Conservation (phyloP, 2,113 vertebrate genomes). For the Hippocampus comes region DNA sequence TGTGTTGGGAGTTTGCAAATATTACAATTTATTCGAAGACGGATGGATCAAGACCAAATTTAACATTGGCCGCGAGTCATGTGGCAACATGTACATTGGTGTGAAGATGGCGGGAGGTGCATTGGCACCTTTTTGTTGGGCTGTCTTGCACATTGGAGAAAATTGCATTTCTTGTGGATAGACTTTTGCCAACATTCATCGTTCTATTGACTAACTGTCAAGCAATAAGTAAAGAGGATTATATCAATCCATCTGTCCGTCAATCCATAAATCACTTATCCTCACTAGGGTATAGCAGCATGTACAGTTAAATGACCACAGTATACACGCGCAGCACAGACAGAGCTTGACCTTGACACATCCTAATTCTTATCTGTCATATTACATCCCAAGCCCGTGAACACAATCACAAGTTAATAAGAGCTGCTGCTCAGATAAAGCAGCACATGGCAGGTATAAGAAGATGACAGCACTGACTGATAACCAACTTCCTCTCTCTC, state of each 20-base stretch:
- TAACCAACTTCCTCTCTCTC: conserved; percentile 24
- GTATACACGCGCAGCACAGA: neutral
- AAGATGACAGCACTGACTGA: conserved; percentile 12
- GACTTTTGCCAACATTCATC: conserved; percentile 18
- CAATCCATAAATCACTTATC: no score
- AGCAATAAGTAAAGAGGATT: conserved; percentile 47
- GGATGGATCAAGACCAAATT: conserved; percentile 22
- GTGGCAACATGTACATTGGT: conserved; percentile 14
- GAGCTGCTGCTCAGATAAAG: conserved; percentile 37
- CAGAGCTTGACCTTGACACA: conserved; percentile 42
- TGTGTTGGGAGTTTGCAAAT: neutral
- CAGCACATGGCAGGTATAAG: conserved; percentile 27
- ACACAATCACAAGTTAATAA: conserved; percentile 42
- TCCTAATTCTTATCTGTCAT: conserved; percentile 16
- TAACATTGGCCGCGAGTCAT: conserved; percentile 21
- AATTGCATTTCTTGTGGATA: conserved; percentile 24
- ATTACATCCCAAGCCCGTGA: conserved; percentile 2
- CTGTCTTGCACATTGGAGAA: conserved; percentile 17
- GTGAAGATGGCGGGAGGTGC: conserved; percentile 7
- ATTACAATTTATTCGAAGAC: neutral
- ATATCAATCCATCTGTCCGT: conserved; percentile 2
- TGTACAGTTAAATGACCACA: neutral
- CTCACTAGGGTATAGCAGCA: neutral
- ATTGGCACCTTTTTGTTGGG: neutral
- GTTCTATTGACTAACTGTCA: conserved; percentile 28